phyloP scores from a whole-genome alignment of 2,797 vertebrate species.

The Hirundo rustica region DNA sequence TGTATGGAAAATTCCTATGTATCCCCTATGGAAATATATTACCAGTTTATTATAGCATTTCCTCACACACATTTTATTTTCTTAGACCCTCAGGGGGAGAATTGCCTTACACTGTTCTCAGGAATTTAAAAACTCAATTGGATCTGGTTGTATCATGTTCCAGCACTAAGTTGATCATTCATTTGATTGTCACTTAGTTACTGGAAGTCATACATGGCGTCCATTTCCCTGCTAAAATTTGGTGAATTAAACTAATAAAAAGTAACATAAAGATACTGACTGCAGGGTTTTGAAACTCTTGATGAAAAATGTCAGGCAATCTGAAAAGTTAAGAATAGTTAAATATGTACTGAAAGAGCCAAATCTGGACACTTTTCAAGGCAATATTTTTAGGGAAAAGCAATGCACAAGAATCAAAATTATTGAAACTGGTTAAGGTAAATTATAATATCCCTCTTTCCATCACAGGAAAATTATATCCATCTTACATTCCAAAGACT shows the following conservation, averaged over 20 bases:
- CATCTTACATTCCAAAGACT: not conserved
- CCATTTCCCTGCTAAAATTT: not conserved
- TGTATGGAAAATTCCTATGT: slow-evolving; percentile 44
- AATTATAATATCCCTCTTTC: not conserved
- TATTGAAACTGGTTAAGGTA: not conserved
- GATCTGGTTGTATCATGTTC: not conserved
- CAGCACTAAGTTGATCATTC: not conserved
- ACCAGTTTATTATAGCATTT: slow-evolving; percentile 57
- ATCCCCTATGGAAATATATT: slow-evolving; percentile 51
- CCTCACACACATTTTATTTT: slow-evolving; percentile 53
- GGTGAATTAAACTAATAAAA: slow-evolving; percentile 15
- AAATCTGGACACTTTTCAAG: not conserved
- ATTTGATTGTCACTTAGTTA: slow-evolving; percentile 18
- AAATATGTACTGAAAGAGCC: not conserved
- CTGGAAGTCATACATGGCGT: not conserved
- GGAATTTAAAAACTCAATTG: slow-evolving; percentile 29
- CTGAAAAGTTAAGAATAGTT: not conserved
- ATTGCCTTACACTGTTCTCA: slow-evolving; percentile 42
- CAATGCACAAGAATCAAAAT: not conserved
- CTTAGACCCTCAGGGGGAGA: slow-evolving; percentile 24
- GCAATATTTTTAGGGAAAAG: not conserved
- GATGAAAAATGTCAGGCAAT: not conserved
- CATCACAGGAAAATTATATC: not conserved
- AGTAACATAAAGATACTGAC: not conserved
- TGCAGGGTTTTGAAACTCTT: not conserved